Evolutionary conservation across 2,888 invertebrate genomes (phyloP), one percentile per base, ranked within the genome.

Genomic region (Tenthredo amoena): DNA sequence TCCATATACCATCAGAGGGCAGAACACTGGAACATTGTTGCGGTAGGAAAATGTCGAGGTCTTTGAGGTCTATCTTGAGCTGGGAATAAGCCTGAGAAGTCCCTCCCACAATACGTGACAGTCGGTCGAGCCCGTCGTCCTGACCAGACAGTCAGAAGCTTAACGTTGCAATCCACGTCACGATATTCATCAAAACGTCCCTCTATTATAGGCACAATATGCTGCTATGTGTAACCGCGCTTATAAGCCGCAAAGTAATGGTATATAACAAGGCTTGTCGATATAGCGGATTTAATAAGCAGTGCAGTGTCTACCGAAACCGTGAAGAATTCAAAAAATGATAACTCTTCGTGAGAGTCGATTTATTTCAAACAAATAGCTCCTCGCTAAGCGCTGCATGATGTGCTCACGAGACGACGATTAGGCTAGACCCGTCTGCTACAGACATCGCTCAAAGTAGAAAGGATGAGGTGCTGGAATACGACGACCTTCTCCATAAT

Each of bases 41-140:
- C 34, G 81, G 40, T 81, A 81, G 37, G 68, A 88, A 90, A 90
- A 90, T 90, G 90, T 89, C 90, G 90, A 90, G 91, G 89, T 89
- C 89, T 90, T 89, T 88, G 86, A 88, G 87, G 58, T 79, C 79
- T 21, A 18, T 79, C 26, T 10, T 34, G 62, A 62, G 92, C 91
- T 93, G 93, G 93, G 93, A 93, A 93, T 92, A 90, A 91, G 91
- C 90, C 89, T 90, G 90, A 89, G 88, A 87, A 89, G 90, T 92
- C 91, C 92, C 93, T 93, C 93, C 91, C 92, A 93, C 92, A 93
- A 91, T 76, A 86, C 43, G 84, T 58, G 86, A 85, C 74, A 82
- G 68, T 72, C 82, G 84, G 82, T 84, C 43, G 74, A 43, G 21
- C 43, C 26, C 43, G 43, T 74, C 47, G 74, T 40, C 62, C n/a